Evolutionary conservation across 2,113 vertebrate genomes (phyloP), one percentile per base, ranked within the genome.

Genomic region (Polypterus senegalus): DNA sequence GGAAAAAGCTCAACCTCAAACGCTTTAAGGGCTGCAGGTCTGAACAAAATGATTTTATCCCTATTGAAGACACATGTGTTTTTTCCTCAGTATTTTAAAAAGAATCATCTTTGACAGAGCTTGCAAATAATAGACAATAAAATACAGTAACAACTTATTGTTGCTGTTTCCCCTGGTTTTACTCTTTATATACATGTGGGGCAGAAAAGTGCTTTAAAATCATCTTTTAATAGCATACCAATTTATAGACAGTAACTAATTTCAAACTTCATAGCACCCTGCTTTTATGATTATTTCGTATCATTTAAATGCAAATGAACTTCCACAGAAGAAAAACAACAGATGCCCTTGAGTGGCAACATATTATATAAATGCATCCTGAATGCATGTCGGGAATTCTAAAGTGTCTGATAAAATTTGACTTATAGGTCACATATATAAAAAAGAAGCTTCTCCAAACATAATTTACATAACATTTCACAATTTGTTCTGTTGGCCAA

Each of bases 291-390:
- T 87, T 85, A 88, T 89, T 88, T 87, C 80, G 84, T 87, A 89
- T 90, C 83, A 90, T 89, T 88, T 88, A 89, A 89, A 90, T 89
- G 88, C 86, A 90, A 90, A 90, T 90, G 85, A 88, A 88, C 83
- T 87, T 89, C 80, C 83, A 83, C 77, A 81, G 80, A 86, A 79
- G 83, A 80, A 87, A 87, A 88, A 86, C 81, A 89, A 84, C 83
- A 80, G 84, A 87, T 82, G 84, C 85, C 83, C 85, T 89, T 87
- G 83, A 89, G 83, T 88, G 79, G 82, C 80, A 87, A 83, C 80
- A 77, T 77, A 80, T 81, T 84, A 88, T 81, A 79, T 78, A 83
- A 81, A 78, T 64, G 63, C 60, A 11, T 72, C 46, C 60, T 11
- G 75, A 80, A 84, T 76, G 79, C 80, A 81, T 81, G 63, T 60